phyloP scores from a whole-genome alignment of 2,113 vertebrate species.

The Gymnorhina tibicen region DNA sequence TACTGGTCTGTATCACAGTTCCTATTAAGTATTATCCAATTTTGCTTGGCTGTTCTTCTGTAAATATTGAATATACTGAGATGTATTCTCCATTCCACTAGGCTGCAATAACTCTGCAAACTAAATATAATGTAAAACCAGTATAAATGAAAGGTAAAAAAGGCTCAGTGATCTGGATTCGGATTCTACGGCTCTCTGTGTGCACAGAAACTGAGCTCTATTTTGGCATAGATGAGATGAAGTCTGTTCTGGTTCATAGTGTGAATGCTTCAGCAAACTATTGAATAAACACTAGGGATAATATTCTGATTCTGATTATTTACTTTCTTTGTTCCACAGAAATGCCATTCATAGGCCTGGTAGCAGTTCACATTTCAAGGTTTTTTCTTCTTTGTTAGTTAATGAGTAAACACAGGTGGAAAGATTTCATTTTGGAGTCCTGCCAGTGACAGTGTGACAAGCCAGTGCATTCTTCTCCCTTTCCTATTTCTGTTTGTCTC shows the following conservation, averaged over 20 bases:
- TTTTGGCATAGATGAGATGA: background rate
- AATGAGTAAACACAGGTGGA: background rate
- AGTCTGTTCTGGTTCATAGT: background rate
- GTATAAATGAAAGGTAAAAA: background rate
- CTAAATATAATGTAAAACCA: background rate
- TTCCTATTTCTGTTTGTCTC: background rate
- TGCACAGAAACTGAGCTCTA: background rate
- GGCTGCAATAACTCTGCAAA: background rate
- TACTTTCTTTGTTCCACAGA: background rate
- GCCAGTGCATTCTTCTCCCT: background rate
- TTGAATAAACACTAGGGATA: background rate
- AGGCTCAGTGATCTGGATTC: background rate
- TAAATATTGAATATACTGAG: background rate
- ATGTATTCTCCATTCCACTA: background rate
- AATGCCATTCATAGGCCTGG: background rate
- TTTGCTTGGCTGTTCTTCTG: background rate
- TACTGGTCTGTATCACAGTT: background rate
- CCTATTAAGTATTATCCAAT: background rate
- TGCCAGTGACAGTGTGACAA: background rate
- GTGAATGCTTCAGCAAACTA: background rate
- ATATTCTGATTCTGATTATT: background rate
- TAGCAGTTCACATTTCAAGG: background rate
- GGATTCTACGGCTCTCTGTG: background rate
- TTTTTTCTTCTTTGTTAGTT: background rate
- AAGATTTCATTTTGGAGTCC: background rate